phyloP scores from a whole-genome alignment of 2,888 invertebrate genomes.

The Ashinkailepas kermadecensis region DNA sequence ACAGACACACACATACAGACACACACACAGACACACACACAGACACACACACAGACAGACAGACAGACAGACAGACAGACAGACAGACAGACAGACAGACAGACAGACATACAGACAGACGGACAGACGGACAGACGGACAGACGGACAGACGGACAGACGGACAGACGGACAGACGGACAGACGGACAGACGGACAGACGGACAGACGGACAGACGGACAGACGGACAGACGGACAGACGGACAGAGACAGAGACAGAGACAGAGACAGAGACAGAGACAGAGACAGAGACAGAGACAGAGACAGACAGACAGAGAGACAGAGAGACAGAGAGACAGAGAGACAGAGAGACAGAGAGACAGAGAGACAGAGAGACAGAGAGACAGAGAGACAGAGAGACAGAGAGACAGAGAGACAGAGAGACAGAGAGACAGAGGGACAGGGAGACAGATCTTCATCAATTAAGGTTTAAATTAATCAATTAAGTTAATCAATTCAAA shows the following conservation, averaged over 20 bases:
- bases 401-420: too few species aligned
- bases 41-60: conserved; percentile 2
- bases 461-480: too few species aligned
- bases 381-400: conserved; percentile 3
- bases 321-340: conserved; percentile 7
- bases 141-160: background rate
- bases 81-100: conserved; percentile 11
- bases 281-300: background rate
- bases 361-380: conserved; percentile 13
- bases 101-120: background rate
- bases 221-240: background rate
- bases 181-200: conserved; percentile 15
- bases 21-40: background rate
- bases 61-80: background rate
- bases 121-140: conserved; percentile 1
- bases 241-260: background rate
- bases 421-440: too few species aligned
- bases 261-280: conserved; percentile 2
- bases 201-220: too few species aligned
- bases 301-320: conserved; percentile 20
- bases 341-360: conserved; percentile 1
- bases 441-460: too few species aligned
- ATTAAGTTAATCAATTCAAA: too few species aligned
- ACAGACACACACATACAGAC: too few species aligned
- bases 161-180: background rate